Conservation (phyloP, 2,113 vertebrate species). For the Zosterops hypoxanthus region DNA sequence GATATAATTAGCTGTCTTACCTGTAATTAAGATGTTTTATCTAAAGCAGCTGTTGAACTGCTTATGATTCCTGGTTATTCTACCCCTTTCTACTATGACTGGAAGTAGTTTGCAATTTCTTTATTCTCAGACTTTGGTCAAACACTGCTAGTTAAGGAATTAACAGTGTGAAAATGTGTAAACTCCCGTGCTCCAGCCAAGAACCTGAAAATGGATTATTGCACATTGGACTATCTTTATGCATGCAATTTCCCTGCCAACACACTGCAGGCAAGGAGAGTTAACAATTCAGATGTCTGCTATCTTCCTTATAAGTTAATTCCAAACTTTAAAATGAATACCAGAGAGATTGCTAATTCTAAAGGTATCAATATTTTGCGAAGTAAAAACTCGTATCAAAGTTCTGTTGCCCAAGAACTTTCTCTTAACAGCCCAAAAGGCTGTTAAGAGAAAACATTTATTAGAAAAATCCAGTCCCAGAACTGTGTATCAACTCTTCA, state of each 20-base stretch:
- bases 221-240: background rate
- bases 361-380: background rate
- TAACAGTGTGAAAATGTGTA: background rate
- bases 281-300: background rate
- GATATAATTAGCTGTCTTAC: conserved; percentile 18
- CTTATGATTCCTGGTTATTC: background rate
- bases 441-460: background rate
- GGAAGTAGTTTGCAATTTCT: background rate
- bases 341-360: background rate
- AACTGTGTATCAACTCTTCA: background rate
- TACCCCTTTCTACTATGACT: background rate
- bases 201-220: conserved; percentile 5
- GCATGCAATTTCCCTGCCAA: background rate
- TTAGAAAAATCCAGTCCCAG: background rate
- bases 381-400: background rate
- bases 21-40: conserved; percentile 31
- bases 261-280: background rate
- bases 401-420: background rate
- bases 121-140: conserved; percentile 12
- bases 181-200: conserved; percentile 3
- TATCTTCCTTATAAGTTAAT: background rate
- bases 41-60: conserved; percentile 20
- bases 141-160: conserved; percentile 19
- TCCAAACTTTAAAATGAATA: background rate
- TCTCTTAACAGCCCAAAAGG: no score